Conservation (phyloP, 2,797 vertebrate species). For the Lacerta agilis region DNA sequence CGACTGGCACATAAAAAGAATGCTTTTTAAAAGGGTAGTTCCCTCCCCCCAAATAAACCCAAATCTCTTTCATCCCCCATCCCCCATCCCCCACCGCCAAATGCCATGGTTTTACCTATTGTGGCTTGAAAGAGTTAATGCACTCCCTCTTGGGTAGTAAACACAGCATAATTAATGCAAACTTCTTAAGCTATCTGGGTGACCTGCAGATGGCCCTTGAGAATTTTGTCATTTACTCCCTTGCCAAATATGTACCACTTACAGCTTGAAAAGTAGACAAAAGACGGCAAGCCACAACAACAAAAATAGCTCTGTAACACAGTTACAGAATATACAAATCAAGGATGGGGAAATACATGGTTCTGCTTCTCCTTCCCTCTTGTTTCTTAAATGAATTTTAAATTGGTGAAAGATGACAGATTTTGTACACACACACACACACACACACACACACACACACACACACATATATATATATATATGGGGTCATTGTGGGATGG, state of each 20-base stretch:
- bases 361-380: constrained; percentile 22
- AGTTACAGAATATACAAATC: constrained; percentile 50
- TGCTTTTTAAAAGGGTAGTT: constrained; percentile 27
- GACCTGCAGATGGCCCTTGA: constrained; percentile 74
- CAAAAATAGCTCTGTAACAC: constrained; percentile 52
- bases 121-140: constrained; percentile 54
- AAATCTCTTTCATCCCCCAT: constrained; percentile 18
- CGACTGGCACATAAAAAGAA: constrained; percentile 15
- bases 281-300: constrained; percentile 51
- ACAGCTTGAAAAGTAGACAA: constrained; percentile 66
- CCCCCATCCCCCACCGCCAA: no score
- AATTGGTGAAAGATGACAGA: not conserved
- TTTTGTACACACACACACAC: no score
- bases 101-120: constrained; percentile 32
- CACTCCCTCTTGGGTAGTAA: constrained; percentile 67
- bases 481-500: constrained; percentile 22
- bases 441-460: no score
- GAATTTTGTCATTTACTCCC: constrained; percentile 74
- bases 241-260: constrained; percentile 71
- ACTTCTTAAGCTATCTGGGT: constrained; percentile 72
- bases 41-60: constrained; percentile 10
- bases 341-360: constrained; percentile 56
- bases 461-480: no score
- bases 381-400: constrained; percentile 31
- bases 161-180: constrained; percentile 68